Evolutionary conservation across 1,140 invertebrate genomes (phyloP).

Genomic region (Brachystomella parvula): DNA sequence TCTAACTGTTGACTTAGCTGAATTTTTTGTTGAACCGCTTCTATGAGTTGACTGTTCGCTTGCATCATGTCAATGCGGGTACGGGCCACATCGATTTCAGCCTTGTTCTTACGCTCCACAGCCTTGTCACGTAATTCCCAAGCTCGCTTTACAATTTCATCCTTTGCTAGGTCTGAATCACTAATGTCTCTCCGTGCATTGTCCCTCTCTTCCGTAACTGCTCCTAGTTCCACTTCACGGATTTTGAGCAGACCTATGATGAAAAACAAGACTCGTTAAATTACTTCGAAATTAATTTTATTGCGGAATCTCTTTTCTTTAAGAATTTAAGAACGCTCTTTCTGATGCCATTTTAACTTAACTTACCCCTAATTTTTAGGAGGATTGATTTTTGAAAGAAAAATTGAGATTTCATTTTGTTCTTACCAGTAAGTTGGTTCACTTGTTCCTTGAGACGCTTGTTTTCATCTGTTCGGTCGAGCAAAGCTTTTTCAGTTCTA

Average conservation of each 20-base stretch:
- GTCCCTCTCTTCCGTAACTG: conserved; percentile 71
- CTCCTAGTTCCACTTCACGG: conserved; percentile 69
- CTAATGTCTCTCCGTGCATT: conserved; percentile 59
- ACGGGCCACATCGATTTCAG: conserved; percentile 77
- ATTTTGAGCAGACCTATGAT: conserved; percentile 55
- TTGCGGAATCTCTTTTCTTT: background rate
- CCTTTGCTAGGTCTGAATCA: conserved; percentile 47
- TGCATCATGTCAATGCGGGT: conserved; percentile 83
- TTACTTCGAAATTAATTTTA: background rate
- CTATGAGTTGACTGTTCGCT: conserved; percentile 78
- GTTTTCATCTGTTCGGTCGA: conserved; percentile 67
- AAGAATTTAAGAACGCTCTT: background rate
- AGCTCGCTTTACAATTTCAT: conserved; percentile 72
- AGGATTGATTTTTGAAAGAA: background rate
- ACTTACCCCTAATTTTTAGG: background rate
- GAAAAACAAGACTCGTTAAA: background rate
- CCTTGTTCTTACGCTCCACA: conserved; percentile 72
- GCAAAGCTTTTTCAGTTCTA: conserved; percentile 59
- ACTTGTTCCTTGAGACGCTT: conserved; percentile 69
- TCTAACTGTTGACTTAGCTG: conserved; percentile 87
- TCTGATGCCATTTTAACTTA: no score
- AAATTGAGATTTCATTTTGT: background rate
- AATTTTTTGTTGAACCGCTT: conserved; percentile 89
- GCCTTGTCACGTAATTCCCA: conserved; percentile 77
- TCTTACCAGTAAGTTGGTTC: conserved; percentile 66